phyloP scores from a whole-genome alignment of 2,113 vertebrate species.

The Geococcyx californianus region DNA sequence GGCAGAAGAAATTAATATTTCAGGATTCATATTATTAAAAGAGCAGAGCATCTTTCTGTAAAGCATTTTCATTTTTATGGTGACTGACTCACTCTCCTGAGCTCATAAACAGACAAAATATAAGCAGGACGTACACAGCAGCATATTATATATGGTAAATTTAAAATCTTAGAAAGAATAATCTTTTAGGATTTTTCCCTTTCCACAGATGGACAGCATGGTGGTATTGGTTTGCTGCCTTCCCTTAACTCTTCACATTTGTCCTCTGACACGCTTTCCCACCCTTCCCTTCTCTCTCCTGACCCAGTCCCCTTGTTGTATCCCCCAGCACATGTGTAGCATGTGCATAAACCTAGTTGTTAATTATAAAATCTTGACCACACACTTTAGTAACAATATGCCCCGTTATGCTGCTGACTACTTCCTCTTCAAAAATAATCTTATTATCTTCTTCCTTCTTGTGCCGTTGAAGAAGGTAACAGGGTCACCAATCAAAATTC shows the following conservation, averaged over 20 bases:
- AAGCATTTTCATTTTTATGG: not conserved
- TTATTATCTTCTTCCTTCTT: constrained; percentile 36
- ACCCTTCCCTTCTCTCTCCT: not conserved
- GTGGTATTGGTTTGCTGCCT: constrained; percentile 1
- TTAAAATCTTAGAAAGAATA: not conserved
- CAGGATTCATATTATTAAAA: not conserved
- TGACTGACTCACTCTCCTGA: not conserved
- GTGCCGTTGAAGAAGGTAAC: not conserved
- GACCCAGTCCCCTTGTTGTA: not conserved
- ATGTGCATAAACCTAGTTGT: not conserved
- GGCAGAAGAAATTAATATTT: not conserved
- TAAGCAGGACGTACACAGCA: not conserved
- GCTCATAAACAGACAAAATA: not conserved
- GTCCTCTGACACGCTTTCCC: not conserved
- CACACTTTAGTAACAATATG: not conserved
- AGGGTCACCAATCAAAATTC: constrained; percentile 43
- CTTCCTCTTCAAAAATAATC: not conserved
- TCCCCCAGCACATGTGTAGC: not conserved
- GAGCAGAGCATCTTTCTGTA: not conserved
- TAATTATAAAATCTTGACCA: not conserved
- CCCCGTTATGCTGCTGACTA: not conserved
- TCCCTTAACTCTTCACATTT: not conserved
- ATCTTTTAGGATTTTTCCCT: not conserved
- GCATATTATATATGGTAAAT: not conserved
- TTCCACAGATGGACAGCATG: not conserved